Evolutionary conservation across 2,888 invertebrate genomes (phyloP), one percentile per base, ranked within the genome.

Genomic region (Parnassius orleans): DNA sequence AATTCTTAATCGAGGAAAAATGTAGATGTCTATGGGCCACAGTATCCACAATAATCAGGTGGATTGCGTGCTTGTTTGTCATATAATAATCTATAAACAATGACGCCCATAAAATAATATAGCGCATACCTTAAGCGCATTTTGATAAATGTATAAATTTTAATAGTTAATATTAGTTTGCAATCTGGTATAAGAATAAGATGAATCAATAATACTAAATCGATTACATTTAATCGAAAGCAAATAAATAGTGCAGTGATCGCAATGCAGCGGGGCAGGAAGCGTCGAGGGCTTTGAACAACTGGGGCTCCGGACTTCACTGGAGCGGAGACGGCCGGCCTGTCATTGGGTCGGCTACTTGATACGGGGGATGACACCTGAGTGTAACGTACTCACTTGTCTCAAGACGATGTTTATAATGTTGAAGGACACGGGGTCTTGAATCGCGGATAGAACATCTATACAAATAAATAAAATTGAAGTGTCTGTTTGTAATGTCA

Each of bases 241-340:
- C 60, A 64, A 66, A 66, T 47, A 69, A 63, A 66, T 67, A 61
- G 61, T 57, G 55, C 53, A 61, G 62, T 55, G 60, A 64, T 59
- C 58, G 66, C 69, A 65, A 72, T 71, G 74, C 67, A 65, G 69
- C 57, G 64, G 54, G 65, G 63, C 73, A 73, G 74, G 76, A 74
- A 74, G 72, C 63, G 66, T 65, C 65, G 63, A 65, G 69, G 69
- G 70, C 66, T 65, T 50, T 64, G 71, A 66, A 63, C 71, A 75
- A 73, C 72, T 76, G 68, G 75, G 74, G 68, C 73, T 70, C 71
- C 67, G 66, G 66, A 43, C 67, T 67, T 57, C 73, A 70, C 61
- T 69, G 72, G 69, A 75, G 72, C 75, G 73, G 64, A 65, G 72
- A 72, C 65, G 65, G 61, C 60, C 33, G 47, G 63, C 60, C 63